Base-by-base conservation (phyloP, 2,113 vertebrate genomes). In the Sisor rabdophorus region DNA sequence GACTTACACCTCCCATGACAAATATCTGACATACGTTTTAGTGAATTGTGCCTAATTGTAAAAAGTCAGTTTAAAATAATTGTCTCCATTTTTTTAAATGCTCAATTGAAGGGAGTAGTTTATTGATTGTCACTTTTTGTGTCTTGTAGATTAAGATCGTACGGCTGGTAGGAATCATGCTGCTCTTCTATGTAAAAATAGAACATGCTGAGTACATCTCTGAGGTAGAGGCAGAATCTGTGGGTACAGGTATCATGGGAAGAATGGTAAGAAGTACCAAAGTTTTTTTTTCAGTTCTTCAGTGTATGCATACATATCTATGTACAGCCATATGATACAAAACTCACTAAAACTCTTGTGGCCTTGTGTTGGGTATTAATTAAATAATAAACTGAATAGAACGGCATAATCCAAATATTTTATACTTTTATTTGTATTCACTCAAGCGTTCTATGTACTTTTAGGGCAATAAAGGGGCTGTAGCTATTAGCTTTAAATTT, bases 171-270 rank as follows among this genome's bases (percentile, higher is more conserved):
- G 97, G 97, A 64, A 98, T 99, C 83, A 95, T 99, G 96, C 88
- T 98, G 32, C 88, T 98, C 58, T 84, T 98, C 28, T 98, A 95
- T 0, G 92, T 98, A 81, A 98, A 88, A 86, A 91, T 90, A 69
- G 94, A 98, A 32, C 93, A 95, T 1, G 97, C 94, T 3, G 74
- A 89, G 13, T 87, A 93, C 82, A 85, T 99, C 83, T 93, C 95
- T 0, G 95, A 96, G 30, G 91, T 99, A 87, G 95, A 96, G 88
- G 89, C 88, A 0, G 97, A 96, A 86, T 93, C 89, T 0, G 96
- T 99, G 75, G 97, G 97, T 69, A 99, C 97, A n/a, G 97, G 97
- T 77, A 94, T 99, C 86, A 98, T 99, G 97, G 96, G 97, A 50
- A 93, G 95, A 77, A 98, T 99, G 97, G 97, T 99, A 88, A 93